Conservation (phyloP, 2,888 invertebrate species). For the Troides aeacus region DNA sequence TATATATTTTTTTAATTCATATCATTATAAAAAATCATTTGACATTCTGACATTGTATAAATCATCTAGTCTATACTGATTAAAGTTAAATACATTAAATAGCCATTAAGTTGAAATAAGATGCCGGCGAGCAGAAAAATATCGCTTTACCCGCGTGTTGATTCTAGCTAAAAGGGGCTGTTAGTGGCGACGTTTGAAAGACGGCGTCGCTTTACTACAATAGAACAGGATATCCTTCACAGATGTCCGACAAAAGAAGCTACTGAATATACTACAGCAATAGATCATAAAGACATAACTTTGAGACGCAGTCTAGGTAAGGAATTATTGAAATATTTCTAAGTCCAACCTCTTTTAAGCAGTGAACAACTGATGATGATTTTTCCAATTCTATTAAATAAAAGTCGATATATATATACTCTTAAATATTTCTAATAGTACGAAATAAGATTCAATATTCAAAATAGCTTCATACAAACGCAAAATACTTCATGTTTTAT, state of each 20-base stretch:
- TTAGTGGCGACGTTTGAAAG: constrained; percentile 20
- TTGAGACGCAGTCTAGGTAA: neutral
- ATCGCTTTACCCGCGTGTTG: constrained; percentile 14
- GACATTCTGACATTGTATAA: neutral
- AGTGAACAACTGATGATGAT: neutral
- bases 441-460: too few relatives aligned
- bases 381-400: too few relatives aligned
- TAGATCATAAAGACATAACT: neutral
- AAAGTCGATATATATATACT: too few relatives aligned
- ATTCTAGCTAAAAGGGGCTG: constrained; percentile 25
- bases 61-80: neutral
- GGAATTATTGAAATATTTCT: neutral
- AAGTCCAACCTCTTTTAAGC: neutral
- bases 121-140: constrained; percentile 3
- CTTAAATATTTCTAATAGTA: too few relatives aligned
- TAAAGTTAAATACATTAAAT: neutral
- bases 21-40: too few relatives aligned
- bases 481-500: too few relatives aligned
- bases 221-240: constrained; percentile 12
- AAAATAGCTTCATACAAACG: too few relatives aligned
- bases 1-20: too few relatives aligned
- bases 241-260: constrained; percentile 8
- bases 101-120: neutral
- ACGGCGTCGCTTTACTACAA: constrained; percentile 6
- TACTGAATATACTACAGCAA: constrained; percentile 2